Conservation (phyloP, 2,113 vertebrate species). For the Periophthalmus modestus region DNA sequence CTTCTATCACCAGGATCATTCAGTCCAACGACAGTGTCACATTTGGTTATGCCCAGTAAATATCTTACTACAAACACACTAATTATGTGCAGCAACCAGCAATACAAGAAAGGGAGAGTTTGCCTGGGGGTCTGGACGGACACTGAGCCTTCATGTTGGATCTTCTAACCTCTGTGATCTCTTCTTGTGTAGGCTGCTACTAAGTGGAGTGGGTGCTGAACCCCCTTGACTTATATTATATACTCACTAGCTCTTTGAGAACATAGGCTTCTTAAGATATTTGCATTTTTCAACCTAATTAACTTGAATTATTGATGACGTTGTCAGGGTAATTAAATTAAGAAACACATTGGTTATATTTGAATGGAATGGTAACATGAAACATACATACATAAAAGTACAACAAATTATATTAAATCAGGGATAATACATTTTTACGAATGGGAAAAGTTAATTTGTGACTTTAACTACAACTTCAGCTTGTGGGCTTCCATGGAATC, state of each 20-base stretch:
- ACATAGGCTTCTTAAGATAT: constrained; percentile 25
- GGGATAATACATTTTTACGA: no score
- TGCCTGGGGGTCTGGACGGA: constrained; percentile 48
- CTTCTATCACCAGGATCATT: constrained; percentile 44
- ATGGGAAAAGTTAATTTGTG: background rate
- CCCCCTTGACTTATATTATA: constrained; percentile 52
- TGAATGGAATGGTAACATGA: background rate
- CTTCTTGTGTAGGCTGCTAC: constrained; percentile 9
- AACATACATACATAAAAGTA: background rate
- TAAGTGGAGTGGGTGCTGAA: constrained; percentile 42
- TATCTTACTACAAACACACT: constrained; percentile 60
- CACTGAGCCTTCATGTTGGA: constrained; percentile 64
- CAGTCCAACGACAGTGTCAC: constrained; percentile 47
- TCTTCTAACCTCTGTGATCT: constrained; percentile 60
- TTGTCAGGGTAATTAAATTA: background rate
- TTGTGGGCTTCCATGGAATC: background rate
- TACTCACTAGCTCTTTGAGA: constrained; percentile 71
- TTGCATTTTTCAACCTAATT: background rate
- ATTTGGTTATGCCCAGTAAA: constrained; percentile 41
- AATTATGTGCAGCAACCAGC: constrained; percentile 44
- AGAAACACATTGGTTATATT: background rate
- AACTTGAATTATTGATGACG: background rate
- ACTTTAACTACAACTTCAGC: background rate
- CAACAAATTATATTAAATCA: background rate
- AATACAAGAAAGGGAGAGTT: constrained; percentile 41